Evolutionary conservation across 2,113 vertebrate species (phyloP).

Genomic region (Ptilorrhoa leucosticta): DNA sequence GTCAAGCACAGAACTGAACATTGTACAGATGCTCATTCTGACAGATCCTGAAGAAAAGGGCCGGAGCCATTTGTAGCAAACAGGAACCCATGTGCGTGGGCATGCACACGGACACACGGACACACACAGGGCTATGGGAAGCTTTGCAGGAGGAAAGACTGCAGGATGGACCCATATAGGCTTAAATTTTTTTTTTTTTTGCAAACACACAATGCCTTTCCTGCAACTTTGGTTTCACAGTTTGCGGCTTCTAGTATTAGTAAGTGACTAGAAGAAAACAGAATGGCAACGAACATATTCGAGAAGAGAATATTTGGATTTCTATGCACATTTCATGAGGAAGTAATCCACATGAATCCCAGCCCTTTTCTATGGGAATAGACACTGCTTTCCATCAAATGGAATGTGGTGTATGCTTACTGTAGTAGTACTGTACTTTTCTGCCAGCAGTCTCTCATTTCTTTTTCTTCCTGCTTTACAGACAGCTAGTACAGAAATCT

Average conservation of each 20-base stretch:
- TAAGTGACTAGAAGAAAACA: constrained; percentile 8
- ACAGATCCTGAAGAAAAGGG: constrained; percentile 12
- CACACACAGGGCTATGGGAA: neutral
- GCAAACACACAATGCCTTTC: neutral
- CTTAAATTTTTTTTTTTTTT: neutral
- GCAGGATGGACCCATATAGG: neutral
- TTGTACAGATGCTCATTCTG: constrained; percentile 2
- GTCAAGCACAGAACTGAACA: constrained; percentile 15
- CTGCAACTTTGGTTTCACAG: constrained; percentile 3
- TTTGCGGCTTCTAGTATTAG: neutral
- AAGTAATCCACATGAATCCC: neutral
- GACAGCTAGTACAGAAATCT: neutral
- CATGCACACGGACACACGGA: neutral
- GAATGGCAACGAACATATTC: neutral
- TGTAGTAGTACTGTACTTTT: neutral
- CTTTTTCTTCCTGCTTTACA: constrained; percentile 1
- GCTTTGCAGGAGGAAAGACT: neutral
- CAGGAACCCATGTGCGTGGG: neutral
- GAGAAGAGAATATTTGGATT: neutral
- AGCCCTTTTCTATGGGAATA: neutral
- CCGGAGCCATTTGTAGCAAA: neutral
- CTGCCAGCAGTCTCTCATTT: constrained; percentile 25
- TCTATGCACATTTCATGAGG: neutral
- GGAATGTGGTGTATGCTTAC: neutral
- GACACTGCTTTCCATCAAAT: constrained; percentile 1